Evolutionary conservation across 1,140 invertebrate genomes (phyloP), one percentile per base, ranked within the genome.

Genomic region (Heliconius nattereri): DNA sequence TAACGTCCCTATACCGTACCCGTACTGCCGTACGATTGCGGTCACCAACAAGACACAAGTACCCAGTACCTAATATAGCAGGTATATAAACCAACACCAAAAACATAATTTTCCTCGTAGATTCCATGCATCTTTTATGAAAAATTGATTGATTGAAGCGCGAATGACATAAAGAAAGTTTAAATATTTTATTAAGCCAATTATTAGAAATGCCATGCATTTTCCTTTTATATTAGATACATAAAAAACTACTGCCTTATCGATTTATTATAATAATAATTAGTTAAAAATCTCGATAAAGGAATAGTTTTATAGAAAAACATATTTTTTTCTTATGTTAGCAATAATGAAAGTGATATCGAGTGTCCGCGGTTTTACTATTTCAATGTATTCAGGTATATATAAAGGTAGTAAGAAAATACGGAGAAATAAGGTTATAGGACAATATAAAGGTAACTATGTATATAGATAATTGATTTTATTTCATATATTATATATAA

Each of bases 91-190:
- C 54, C n/a, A 23, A 60, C n/a, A 60, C 8, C 20, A 60, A 9
- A 60, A 23, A 60, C 11, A 60, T 23, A n/a, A n/a, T 26, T 54
- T 54, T 19, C 6, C 7, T 23, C 57, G 57, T 60, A 60, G 13
- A 13, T 45, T 60, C n/a, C 60, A 66, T 66, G 60, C 26, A 26
- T 66, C 16, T 66, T 26, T 66, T 9, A 26, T 66, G 9, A 26
- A 66, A 8, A 66, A 23, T 57, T 23, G 20, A 23, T 57, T 66
- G 60, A 26, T 16, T 26, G 60, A 66, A 66, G n/a, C 60, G 3
- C 60, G 60, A 66, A 66, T 66, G 60, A 66, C 29, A 8, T 57
- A n/a, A 57, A 54, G 57, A 23, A 60, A 66, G 60, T n/a, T 66
- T 29, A n/a, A 66, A 66, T 26, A 26, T 26, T 66, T 66, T 13